Base-by-base conservation (phyloP, 64 coral and sea anemone species). In the Montipora foliosa region DNA sequence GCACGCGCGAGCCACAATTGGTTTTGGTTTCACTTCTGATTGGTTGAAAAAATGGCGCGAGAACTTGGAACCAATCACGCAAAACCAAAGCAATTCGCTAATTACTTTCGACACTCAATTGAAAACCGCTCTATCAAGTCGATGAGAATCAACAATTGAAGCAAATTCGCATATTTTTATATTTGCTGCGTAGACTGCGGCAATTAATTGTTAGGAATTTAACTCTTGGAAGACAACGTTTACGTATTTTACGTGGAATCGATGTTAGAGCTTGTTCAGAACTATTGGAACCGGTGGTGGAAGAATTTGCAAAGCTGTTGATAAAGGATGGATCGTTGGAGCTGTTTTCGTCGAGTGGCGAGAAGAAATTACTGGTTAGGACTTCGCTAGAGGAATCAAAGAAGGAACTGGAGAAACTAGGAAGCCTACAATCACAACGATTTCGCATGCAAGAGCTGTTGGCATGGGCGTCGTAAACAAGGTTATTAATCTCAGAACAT, bases 121-220 rank as follows among this genome's bases (percentile, higher is more conserved):
- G 29, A 37, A 37, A 37, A 37, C 29, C 29, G 29, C 29, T 37
- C 29, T 87, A n/a, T 95, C 77, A 0, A 67, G 89, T 82, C 91
- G 87, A 17, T 87, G 53, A 76, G 69, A 78, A 55, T 95, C 89
- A 15, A 95, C 61, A 57, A 91, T 46, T 9, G 94, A 87, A 51
- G 59, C 29, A 44, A 87, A 81, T 19, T 14, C 48, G 51, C 53
- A 74, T 89, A 69, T 89, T 81, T 94, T 94, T 37, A 46, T 48
- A 37, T 16, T 62, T 16, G 74, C 81, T 92, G 19, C 81, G 19
- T 49, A 87, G 50, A 78, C 90, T 93, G 16, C 91, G 48, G 75
- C 79, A 92, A 75, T 83, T 92, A 14, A 84, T 85, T 15, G 90
- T 92, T 49, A 92, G 25, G 9, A 93, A 21, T 52, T 51, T 53